Base-by-base conservation (phyloP, 2,888 invertebrate species). In the Rapana venosa region DNA sequence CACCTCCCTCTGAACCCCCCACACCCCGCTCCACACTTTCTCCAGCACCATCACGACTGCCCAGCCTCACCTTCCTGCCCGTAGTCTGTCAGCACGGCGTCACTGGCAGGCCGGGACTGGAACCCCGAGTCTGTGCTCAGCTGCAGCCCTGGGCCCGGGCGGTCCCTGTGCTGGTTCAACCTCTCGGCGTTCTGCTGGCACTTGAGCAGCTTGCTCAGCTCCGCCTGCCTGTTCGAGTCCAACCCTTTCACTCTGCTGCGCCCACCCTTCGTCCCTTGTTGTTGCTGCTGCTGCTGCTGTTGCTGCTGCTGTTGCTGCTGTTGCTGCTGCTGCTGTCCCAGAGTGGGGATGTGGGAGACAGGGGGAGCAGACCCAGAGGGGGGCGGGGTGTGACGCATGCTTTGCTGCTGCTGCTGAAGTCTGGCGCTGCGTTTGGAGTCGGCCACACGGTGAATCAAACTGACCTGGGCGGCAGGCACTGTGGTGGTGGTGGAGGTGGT, bases 21-120 rank as follows among this genome's bases (percentile, higher is more conserved):
- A n/a, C n/a, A n/a, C n/a, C n/a, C n/a, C n/a, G n/a, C n/a, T n/a
- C n/a, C n/a, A n/a, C n/a, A n/a, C n/a, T n/a, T n/a, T n/a, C n/a
- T n/a, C n/a, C 8, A 58, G 15, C 58, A 58, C 58, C 58, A 70
- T 22, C 70, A 70, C 70, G 5, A 70, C 26, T 22, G 22, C 5
- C 26, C 70, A 70, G 22, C 17, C 91, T 90, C 84, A 94, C 93
- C 93, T 90, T 93, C 93, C 58, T 90, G 79, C n/a, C 90, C 91
- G 35, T 87, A 90, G 35, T 90, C 91, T 32, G 91, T 93, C 87
- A 94, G 90, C 47, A 93, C 92, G 35, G 93, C 94, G 92, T 94
- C 94, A 93, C 94, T 94, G 35, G 91, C 92, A 17, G 94, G 94
- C 20, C 94, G 91, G n/a, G 94, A 94, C 58, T 92, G 92, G 90